These are phyloP conservation scores for Papilio gigon DNA, from an alignment of 2,888 invertebrate species.

Conservation along the genomic window DNA sequence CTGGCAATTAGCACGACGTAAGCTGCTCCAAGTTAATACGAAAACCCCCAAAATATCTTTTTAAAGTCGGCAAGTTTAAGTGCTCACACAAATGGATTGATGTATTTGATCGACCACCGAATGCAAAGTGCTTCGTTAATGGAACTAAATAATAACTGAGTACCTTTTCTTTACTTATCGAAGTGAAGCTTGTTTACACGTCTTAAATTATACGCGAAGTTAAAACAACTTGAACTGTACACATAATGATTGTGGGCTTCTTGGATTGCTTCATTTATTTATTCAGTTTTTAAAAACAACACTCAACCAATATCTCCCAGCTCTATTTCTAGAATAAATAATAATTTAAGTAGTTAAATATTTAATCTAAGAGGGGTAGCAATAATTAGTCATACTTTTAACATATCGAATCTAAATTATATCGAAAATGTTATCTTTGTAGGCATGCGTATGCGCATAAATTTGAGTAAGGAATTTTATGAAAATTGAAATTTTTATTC, in stretches of 20 bases:
- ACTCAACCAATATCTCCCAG: not conserved
- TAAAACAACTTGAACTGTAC: conserved; percentile 21
- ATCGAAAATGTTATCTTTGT: too few relatives aligned
- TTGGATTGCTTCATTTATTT: conserved; percentile 8
- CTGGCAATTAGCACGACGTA: conserved; percentile 65
- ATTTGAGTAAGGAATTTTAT: too few relatives aligned
- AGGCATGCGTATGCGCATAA: too few relatives aligned
- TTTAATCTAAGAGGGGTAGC: too few relatives aligned
- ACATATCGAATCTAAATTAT: too few relatives aligned
- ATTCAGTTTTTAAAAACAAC: not conserved
- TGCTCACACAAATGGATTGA: conserved; percentile 56
- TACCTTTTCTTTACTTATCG: conserved; percentile 40
- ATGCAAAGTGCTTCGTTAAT: conserved; percentile 45
- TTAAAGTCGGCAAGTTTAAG: conserved; percentile 54
- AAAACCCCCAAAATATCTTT: conserved; percentile 53
- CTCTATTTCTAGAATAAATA: not conserved
- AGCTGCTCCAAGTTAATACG: conserved; percentile 46
- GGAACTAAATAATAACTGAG: conserved; percentile 42
- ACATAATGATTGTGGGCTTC: conserved; percentile 1
- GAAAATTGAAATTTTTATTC: too few relatives aligned
- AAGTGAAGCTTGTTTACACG: conserved; percentile 31
- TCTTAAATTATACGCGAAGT: conserved; percentile 32
- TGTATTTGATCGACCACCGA: conserved; percentile 58
- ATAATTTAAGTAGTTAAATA: not conserved
- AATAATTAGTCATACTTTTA: too few relatives aligned